These are phyloP conservation scores for Drosophila melanica DNA, from an alignment of 1,140 invertebrate species.

Conservation along the genomic window DNA sequence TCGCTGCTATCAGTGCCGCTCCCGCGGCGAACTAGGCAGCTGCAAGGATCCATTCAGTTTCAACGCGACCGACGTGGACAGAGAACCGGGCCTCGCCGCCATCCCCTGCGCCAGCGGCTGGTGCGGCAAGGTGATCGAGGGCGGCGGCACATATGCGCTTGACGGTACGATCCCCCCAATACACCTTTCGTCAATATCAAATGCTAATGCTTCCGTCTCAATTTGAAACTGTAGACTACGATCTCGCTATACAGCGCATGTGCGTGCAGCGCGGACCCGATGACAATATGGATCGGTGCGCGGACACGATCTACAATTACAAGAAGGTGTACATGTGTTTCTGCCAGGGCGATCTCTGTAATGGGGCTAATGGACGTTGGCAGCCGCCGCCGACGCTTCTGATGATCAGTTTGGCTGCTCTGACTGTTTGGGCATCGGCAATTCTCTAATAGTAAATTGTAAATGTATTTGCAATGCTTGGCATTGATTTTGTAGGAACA, in stretches of 20 bases:
- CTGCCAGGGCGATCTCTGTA: conserved; percentile 95
- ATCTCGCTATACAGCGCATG: conserved; percentile 92
- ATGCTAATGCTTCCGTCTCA: neutral
- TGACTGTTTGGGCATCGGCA: neutral
- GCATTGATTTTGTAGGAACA: neutral
- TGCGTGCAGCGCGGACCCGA: conserved; percentile 93
- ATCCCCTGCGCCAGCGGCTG: conserved; percentile 95
- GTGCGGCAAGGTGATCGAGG: conserved; percentile 96
- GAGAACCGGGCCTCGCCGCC: conserved; percentile 89
- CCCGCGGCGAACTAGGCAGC: conserved; percentile 92
- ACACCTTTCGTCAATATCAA: conserved; percentile 25
- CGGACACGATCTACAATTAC: conserved; percentile 91
- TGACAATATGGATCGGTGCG: conserved; percentile 94
- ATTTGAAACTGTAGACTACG: conserved; percentile 89
- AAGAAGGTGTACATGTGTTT: conserved; percentile 96
- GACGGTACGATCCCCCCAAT: conserved; percentile 84
- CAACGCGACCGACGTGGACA: conserved; percentile 89
- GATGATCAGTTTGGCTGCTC: neutral
- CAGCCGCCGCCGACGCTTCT: neutral
- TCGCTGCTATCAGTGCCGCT: conserved; percentile 92
- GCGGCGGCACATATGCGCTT: conserved; percentile 88
- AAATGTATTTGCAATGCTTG: conserved; percentile 14
- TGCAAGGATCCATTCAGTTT: conserved; percentile 94
- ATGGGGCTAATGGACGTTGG: conserved; percentile 75
- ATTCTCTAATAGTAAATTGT: neutral